phyloP scores from a whole-genome alignment of 2,797 vertebrate species.

The Brotogeris chrysoptera region DNA sequence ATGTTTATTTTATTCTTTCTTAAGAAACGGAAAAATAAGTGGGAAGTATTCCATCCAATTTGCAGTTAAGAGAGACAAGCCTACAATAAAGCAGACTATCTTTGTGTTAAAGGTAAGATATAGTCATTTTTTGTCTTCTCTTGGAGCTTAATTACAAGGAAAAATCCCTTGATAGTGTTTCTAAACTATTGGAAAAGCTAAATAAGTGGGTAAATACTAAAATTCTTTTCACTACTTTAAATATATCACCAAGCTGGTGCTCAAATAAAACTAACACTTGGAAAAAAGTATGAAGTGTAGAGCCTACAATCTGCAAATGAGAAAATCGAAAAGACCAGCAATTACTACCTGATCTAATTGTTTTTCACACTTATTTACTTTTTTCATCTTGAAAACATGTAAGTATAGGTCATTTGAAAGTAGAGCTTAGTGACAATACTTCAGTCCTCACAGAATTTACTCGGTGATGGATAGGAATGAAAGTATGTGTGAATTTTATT shows the following conservation, averaged over 20 bases:
- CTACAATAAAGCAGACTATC: neutral
- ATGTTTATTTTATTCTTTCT: neutral
- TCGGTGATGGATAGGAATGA: neutral
- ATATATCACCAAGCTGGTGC: fast-evolving
- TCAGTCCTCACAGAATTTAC: neutral
- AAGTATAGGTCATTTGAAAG: neutral
- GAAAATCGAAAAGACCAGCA: neutral
- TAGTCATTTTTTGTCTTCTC: neutral
- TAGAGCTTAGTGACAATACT: neutral
- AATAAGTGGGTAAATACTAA: neutral
- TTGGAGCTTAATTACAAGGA: neutral
- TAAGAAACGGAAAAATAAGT: neutral
- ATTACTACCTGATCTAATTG: neutral
- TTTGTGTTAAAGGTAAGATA: neutral
- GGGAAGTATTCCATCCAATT: neutral
- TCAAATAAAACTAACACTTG: neutral
- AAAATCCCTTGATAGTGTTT: neutral
- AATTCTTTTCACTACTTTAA: neutral
- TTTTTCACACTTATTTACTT: conserved; percentile 29
- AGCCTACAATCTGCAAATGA: neutral
- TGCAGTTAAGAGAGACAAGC: neutral
- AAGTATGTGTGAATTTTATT: neutral
- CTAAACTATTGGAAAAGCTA: neutral
- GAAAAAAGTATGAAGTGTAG: neutral
- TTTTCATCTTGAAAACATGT: neutral